Base-by-base conservation (phyloP, 2,888 invertebrate genomes). In the Lampropteryx suffumata region DNA sequence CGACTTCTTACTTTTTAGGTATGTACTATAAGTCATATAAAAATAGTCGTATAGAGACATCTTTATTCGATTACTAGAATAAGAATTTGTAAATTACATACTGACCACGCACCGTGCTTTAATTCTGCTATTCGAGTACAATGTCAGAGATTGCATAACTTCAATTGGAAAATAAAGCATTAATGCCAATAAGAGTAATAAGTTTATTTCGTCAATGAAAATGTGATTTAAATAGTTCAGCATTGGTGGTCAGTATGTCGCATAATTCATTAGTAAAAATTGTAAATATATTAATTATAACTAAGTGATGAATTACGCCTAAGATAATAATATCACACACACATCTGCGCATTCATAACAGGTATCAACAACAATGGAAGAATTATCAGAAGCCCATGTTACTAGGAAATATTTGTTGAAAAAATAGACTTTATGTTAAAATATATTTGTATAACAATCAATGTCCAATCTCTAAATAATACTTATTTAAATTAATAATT, bases 351-450 rank as follows among this genome's bases (percentile, higher is more conserved):
- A 74, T 67, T 63, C 75, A 66, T 65, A 60, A 65, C 65, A 69
- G 69, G 71, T 71, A 71, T 74, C 70, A 78, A 77, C 74, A 85
- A 84, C 76, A 84, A 82, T 86, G 86, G 86, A 88, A 88, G 86
- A 84, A 66, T 78, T 73, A 62, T 79, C 68, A 82, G 85, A 85
- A 87, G 82, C 80, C 78, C 73, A 69, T 69, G 72, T 75, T 50
- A 56, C 61, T 65, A 71, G 41, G 69, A 76, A 51, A 69, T 70
- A 66, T 58, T 65, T 65, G 56, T 67, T 70, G 64, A 62, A 69
- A 74, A 73, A 74, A 69, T 73, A 71, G 64, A 68, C 51, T 59
- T 55, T 64, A 61, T 56, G 50, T 61, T 57, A 52, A 56, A 57
- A 57, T 47, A 50, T 61, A 55, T 58, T 54, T 50, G 42, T 59